Base-by-base conservation (phyloP, 2,797 vertebrate genomes). In the Decapterus maruadsi region DNA sequence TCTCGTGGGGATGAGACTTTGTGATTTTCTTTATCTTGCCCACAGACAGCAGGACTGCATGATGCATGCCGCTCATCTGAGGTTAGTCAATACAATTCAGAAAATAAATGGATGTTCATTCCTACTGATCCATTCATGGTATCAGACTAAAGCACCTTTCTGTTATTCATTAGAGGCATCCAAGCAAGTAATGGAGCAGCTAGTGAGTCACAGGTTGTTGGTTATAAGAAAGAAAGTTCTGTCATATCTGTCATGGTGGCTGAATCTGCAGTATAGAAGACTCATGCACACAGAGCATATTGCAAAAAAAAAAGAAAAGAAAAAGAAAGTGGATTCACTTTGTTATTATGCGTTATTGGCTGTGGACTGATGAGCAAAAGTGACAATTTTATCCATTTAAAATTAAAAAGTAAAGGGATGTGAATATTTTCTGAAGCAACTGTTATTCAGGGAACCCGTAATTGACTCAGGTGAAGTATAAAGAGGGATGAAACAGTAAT, bases 111-210 rank as follows among this genome's bases (percentile, higher is more conserved):
- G 61, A 76, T 65, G 55, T 40, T 68, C 42, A 65, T 68, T 68
- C 36, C 45, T 38, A 46, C 55, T 50, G 59, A 81, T 72, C 62
- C 62, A 31, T 71, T 74, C 53, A 54, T 14, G 54, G 63, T 61
- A 61, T 75, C 51, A 68, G 60, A 64, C 68, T 62, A 69, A 65
- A 78, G 55, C 64, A 78, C 63, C 75, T 78, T 75, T 66, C 51
- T 70, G 68, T 17, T 51, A 73, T 81, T 75, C 68, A 62, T 26
- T n/a, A 58, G 42, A 73, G 20, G 65, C 79, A 69, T 58, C 56
- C 68, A 70, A 66, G 76, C 72, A 77, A 66, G 55, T 66, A 79
- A 85, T 79, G 34, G 76, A 79, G 65, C 16, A 51, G 60, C 68
- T 29, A 58, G 59, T 26, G 63, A 69, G 65, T 69, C 66, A 42